Evolutionary conservation across 2,888 invertebrate genomes (phyloP), one percentile per base, ranked within the genome.

Genomic region (Dicycla oo): DNA sequence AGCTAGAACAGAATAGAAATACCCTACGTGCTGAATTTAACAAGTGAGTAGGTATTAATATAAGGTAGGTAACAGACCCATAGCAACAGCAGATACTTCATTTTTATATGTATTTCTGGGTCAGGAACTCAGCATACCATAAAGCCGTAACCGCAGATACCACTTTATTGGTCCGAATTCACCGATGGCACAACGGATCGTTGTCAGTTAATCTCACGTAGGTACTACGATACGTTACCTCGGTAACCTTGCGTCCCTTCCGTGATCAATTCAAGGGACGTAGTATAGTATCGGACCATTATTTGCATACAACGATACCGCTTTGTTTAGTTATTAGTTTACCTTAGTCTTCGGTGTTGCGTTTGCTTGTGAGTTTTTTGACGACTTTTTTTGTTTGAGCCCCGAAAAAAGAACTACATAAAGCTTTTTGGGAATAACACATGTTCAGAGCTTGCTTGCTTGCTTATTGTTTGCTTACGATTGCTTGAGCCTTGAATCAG

Each of bases 291-390:
- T 66, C 38, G 11, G 20, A 43, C 20, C 34, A 26, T 53, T 70
- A 71, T 82, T 83, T 62, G 75, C 78, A 83, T 83, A 81, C 57
- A 72, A 72, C 62, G 56, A 69, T 67, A 63, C 15, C 34, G 40
- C 81, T 71, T 77, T 71, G 71, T 81, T 69, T 70, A 65, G 62
- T 63, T 68, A 68, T 65, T 75, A 73, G 53, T 23, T 49, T 34
- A 30, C 38, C 34, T 40, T 64, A 53, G 30, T 13, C 18, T 63
- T 51, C 1, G 10, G 2, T 3, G 0, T 15, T 38, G 66, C 71
- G 40, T 75, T 69, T 72, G 51, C 62, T 72, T 69, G 63, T 26
- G 13, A 30, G 4, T 23, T 56, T 26, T 68, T 34, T 30, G 11
- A 10, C 3, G 2, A 3, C 0, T 45, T 4, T 30, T 23, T 26